A percentile compares a stretch with the other conserved stretches of the same genome.
phyloP scores from a whole-genome alignment of 2,888 invertebrate genomes.

The Tribolium freemani region DNA sequence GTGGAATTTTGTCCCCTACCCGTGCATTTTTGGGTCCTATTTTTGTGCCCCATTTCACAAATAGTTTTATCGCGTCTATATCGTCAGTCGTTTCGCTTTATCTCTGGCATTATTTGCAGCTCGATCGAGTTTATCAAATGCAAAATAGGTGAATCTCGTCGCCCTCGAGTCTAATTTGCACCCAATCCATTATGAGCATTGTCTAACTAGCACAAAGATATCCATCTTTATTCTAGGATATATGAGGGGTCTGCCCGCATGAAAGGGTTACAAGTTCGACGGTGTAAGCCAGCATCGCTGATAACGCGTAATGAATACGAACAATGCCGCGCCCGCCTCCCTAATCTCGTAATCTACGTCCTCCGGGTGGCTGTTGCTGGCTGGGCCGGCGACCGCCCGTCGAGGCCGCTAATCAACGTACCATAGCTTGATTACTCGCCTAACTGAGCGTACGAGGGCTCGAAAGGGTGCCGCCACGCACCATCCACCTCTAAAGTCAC shows the following conservation, averaged over 20 bases:
- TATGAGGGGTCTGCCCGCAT: conserved; percentile 38
- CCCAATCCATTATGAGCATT: conserved; percentile 49
- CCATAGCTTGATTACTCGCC: conserved; percentile 52
- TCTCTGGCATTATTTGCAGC: background rate
- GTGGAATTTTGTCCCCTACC: too few relatives aligned
- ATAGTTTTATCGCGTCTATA: too few relatives aligned
- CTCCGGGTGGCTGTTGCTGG: conserved; percentile 42
- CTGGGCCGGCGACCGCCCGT: conserved; percentile 40
- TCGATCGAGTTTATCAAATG: conserved; percentile 12
- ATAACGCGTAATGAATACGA: conserved; percentile 45
- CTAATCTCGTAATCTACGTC: conserved; percentile 49
- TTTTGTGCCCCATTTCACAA: too few relatives aligned
- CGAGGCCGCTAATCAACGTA: conserved; percentile 54
- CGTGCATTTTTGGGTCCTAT: too few relatives aligned
- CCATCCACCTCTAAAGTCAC: conserved; percentile 17
- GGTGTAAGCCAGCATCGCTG: conserved; percentile 43
- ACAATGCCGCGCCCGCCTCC: conserved; percentile 43
- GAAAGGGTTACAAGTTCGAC: conserved; percentile 43
- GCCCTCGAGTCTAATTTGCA: conserved; percentile 44
- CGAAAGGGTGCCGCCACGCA: conserved; percentile 31
- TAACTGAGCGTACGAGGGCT: conserved; percentile 51
- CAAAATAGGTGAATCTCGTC: conserved; percentile 41
- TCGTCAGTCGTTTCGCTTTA: too few relatives aligned
- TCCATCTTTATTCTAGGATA: conserved; percentile 41
- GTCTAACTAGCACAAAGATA: conserved; percentile 44